These are phyloP conservation scores for Misgurnus mizolepis DNA, from an alignment of 2,113 vertebrate genomes.

Conservation along the genomic window DNA sequence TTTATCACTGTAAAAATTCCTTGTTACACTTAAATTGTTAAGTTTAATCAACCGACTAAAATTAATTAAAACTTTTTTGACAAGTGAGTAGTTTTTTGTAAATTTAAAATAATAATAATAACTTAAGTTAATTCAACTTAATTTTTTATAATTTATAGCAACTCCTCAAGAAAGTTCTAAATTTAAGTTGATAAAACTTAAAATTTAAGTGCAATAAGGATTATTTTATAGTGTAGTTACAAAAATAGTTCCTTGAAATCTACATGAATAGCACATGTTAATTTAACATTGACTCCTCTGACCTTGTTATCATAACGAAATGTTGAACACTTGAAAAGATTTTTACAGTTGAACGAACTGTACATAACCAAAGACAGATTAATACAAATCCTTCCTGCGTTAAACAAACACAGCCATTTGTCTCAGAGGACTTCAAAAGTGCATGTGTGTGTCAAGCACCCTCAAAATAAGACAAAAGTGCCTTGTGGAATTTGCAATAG, in stretches of 20 bases:
- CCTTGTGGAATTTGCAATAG: constrained; percentile 31
- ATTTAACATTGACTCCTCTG: not conserved
- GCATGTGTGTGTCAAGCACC: constrained; percentile 23
- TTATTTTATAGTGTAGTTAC: not conserved
- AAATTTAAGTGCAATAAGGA: too few species aligned
- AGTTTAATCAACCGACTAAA: too few species aligned
- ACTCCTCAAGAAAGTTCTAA: too few species aligned
- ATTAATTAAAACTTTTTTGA: too few species aligned
- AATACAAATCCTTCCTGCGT: constrained; percentile 20
- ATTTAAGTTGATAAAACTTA: too few species aligned
- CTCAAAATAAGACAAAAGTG: constrained; percentile 38
- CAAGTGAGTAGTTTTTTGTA: too few species aligned
- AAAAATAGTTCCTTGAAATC: not conserved
- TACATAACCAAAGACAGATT: constrained; percentile 31
- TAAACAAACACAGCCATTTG: constrained; percentile 44
- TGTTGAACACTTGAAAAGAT: not conserved
- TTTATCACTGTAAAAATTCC: too few species aligned
- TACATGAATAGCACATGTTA: not conserved
- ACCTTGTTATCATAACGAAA: constrained; percentile 19
- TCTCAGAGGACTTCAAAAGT: constrained; percentile 41
- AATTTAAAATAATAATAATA: too few species aligned
- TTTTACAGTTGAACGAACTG: constrained; percentile 19
- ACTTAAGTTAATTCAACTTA: too few species aligned
- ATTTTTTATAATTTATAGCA: too few species aligned
- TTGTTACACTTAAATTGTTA: too few species aligned